Percentiles rank a stretch among this genome's conserved stretches.
Evolutionary conservation across 2,113 vertebrate genomes (phyloP).

Genomic region (Coreoperca whiteheadi): DNA sequence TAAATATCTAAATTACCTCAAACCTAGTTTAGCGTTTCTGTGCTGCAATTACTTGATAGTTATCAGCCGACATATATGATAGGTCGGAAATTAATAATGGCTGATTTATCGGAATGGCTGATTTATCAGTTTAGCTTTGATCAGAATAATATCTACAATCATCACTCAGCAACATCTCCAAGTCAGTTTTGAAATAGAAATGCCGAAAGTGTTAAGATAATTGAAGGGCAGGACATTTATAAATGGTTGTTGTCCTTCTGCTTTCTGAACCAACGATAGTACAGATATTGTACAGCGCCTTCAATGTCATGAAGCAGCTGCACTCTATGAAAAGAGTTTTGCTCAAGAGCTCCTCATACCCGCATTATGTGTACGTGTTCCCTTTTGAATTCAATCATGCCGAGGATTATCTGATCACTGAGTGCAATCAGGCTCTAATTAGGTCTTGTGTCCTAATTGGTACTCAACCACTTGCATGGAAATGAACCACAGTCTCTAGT

Average conservation of each 20-base stretch:
- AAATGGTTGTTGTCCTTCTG: constrained; percentile 6
- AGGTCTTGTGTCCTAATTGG: constrained; percentile 41
- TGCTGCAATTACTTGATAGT: neutral
- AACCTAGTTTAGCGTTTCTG: no score
- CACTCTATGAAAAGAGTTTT: constrained; percentile 44
- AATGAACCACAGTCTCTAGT: constrained; percentile 21
- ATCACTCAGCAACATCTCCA: neutral
- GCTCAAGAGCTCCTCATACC: constrained; percentile 44
- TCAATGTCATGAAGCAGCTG: constrained; percentile 47
- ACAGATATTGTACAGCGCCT: neutral
- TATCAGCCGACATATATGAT: neutral
- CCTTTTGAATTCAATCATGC: constrained; percentile 61
- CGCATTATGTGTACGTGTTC: constrained; percentile 27
- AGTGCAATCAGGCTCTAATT: constrained; percentile 58
- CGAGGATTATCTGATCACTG: constrained; percentile 68
- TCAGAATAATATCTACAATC: neutral
- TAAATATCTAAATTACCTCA: neutral
- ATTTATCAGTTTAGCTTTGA: neutral
- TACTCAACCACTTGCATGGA: constrained; percentile 40
- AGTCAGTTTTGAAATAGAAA: neutral
- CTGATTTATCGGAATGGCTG: neutral
- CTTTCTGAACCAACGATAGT: constrained; percentile 4
- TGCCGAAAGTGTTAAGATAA: neutral
- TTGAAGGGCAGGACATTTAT: neutral
- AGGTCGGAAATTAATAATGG: no score